Evolutionary conservation across 1,140 invertebrate genomes (phyloP).

Genomic region (Cydia fagiglandana): DNA sequence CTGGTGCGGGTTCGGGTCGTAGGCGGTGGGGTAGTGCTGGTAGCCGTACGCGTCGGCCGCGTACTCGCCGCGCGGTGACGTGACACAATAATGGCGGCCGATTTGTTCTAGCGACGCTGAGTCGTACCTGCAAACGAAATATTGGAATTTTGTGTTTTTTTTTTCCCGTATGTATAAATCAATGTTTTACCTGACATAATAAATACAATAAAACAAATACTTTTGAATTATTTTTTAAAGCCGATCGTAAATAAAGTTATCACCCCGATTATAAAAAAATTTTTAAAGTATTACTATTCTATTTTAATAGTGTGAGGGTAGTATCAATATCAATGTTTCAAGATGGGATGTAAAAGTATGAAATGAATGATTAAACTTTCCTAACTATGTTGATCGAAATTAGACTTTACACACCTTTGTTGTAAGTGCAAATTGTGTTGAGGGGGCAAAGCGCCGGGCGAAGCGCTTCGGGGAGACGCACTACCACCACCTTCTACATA

Average conservation of each 20-base stretch:
- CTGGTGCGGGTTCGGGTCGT: conserved; percentile 56
- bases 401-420: conserved; percentile 56
- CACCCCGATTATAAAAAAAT: too few species aligned
- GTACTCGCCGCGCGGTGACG: conserved; percentile 73
- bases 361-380: too few species aligned
- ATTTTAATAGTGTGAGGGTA: too few species aligned
- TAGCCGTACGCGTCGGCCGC: conserved; percentile 68
- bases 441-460: conserved; percentile 59
- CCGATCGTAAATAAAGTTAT: too few species aligned
- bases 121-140: conserved; percentile 56
- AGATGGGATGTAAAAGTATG: too few species aligned
- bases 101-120: conserved; percentile 68
- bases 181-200: too few species aligned
- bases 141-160: neutral
- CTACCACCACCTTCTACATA: conserved; percentile 71
- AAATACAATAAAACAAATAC: too few species aligned
- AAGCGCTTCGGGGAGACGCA: conserved; percentile 67
- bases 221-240: too few species aligned
- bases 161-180: too few species aligned
- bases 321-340: too few species aligned
- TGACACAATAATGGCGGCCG: conserved; percentile 72
- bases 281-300: too few species aligned
- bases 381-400: conserved; percentile 16
- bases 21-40: conserved; percentile 66
- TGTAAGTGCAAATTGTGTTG: conserved; percentile 73